These are phyloP conservation scores for Ara ararauna DNA, from an alignment of 2,797 vertebrate species.

Conservation along the genomic window DNA sequence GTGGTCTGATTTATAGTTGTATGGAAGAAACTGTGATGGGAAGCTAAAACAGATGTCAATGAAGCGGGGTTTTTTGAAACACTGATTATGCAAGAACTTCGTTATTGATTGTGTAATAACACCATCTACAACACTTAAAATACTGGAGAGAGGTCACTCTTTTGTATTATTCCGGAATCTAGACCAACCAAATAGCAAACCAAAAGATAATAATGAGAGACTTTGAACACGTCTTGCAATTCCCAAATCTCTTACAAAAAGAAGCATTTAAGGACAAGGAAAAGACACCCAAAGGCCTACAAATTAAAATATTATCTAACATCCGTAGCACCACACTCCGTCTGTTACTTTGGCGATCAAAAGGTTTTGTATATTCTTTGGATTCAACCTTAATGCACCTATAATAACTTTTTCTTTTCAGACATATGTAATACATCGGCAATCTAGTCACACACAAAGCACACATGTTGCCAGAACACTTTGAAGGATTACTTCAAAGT, in stretches of 20 bases:
- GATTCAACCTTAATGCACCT: not conserved
- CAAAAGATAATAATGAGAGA: not conserved
- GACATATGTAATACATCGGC: not conserved
- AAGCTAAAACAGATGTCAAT: not conserved
- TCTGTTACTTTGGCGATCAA: not conserved
- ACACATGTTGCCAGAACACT: not conserved
- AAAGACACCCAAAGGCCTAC: not conserved
- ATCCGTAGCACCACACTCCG: not conserved
- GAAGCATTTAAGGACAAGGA: not conserved
- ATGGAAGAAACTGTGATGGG: not conserved
- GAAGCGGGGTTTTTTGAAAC: not conserved
- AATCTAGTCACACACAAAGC: not conserved
- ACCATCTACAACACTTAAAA: not conserved
- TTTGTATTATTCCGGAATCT: not conserved
- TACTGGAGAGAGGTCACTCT: not conserved
- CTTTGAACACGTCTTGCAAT: not conserved
- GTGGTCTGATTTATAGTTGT: not conserved
- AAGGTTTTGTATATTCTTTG: not conserved
- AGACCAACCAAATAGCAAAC: constrained; percentile 8
- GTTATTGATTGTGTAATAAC: not conserved
- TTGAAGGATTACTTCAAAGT: not conserved
- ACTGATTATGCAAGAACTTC: not conserved
- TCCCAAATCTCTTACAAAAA: not conserved
- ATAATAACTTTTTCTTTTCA: not conserved
- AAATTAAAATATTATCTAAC: not conserved